Conservation (phyloP, 2,113 vertebrate species). For the Psilopogon haemacephalus region DNA sequence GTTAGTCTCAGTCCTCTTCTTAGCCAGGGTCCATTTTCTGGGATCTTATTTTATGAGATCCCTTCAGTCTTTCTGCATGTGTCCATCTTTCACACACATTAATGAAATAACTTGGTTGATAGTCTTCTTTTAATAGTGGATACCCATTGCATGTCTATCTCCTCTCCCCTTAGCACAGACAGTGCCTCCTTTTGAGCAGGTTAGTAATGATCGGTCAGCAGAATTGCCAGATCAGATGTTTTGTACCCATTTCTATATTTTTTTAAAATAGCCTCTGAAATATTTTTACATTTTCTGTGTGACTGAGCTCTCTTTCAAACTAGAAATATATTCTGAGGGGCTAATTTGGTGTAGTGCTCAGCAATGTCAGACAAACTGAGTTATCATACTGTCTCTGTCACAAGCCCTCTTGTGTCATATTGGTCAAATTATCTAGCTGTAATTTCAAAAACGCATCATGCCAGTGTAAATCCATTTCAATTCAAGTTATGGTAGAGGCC, state of each 20-base stretch:
- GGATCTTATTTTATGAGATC: not conserved
- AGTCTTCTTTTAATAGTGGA: not conserved
- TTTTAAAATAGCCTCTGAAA: not conserved
- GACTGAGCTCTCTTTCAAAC: not conserved
- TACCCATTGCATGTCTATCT: not conserved
- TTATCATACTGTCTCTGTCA: not conserved
- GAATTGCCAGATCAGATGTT: not conserved
- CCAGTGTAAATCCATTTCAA: not conserved
- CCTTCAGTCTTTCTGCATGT: not conserved
- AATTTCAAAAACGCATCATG: not conserved
- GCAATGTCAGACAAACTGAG: not conserved
- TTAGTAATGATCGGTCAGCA: not conserved
- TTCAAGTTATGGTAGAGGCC: not conserved
- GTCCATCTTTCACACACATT: not conserved
- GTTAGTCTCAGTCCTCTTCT: not conserved
- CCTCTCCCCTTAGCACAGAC: not conserved
- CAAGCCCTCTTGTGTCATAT: not conserved
- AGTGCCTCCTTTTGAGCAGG: not conserved
- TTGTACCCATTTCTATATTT: not conserved
- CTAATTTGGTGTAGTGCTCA: not conserved
- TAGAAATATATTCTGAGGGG: not conserved
- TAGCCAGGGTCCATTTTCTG: not conserved
- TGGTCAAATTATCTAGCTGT: not conserved
- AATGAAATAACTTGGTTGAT: not conserved
- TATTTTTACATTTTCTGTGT: not conserved